Conservation (phyloP, 2,113 vertebrate species). For the Phaethon lepturus region DNA sequence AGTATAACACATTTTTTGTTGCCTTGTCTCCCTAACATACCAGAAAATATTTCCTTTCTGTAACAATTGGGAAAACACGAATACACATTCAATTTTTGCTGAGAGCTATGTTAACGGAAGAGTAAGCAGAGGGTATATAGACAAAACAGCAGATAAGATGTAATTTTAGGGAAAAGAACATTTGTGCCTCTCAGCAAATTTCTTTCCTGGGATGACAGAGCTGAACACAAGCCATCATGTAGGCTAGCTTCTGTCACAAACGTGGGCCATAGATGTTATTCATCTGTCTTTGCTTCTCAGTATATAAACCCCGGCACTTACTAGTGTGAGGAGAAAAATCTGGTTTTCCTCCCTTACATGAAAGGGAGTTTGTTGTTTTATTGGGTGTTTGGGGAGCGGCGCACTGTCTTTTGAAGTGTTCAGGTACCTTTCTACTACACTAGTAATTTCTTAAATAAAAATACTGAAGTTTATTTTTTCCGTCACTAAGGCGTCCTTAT, state of each 20-base stretch:
- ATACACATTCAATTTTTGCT: background rate
- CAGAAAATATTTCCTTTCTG: background rate
- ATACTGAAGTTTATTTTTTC: background rate
- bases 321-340: background rate
- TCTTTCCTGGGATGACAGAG: background rate
- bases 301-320: background rate
- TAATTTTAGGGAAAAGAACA: background rate
- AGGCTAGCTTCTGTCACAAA: background rate
- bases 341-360: background rate
- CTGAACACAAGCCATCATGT: background rate
- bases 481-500: background rate
- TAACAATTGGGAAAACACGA: background rate
- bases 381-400: rapidly evolving
- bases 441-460: background rate
- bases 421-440: background rate
- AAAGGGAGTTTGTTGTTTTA: background rate
- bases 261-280: background rate
- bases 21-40: background rate
- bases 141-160: background rate
- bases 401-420: background rate
- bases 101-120: background rate
- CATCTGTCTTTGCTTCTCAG: background rate
- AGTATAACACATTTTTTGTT: background rate
- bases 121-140: background rate
- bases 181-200: background rate